Conservation (phyloP, 2,113 vertebrate species). For the Atrichornis clamosus region DNA sequence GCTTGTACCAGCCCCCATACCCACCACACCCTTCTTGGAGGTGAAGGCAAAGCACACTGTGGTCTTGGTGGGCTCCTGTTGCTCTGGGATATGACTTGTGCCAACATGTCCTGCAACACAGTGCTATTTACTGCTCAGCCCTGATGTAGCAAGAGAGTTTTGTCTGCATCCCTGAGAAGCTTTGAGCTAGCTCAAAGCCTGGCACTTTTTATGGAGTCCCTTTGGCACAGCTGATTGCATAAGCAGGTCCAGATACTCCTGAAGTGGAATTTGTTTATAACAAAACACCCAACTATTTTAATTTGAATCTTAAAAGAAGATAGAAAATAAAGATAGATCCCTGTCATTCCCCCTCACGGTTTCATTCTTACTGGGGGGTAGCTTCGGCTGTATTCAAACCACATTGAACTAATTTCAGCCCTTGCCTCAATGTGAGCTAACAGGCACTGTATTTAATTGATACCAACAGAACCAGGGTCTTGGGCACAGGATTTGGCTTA, state of each 20-base stretch:
- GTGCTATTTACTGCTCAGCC: not conserved
- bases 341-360: not conserved
- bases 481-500: not conserved
- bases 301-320: not conserved
- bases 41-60: not conserved
- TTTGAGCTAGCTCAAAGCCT: not conserved
- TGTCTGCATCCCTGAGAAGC: not conserved
- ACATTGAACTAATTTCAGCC: not conserved
- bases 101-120: not conserved
- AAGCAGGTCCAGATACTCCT: not conserved
- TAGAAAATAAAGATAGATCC: not conserved
- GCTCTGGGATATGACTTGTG: not conserved
- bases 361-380: not conserved
- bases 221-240: not conserved
- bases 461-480: not conserved
- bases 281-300: not conserved
- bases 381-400: not conserved
- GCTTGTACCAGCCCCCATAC: not conserved
- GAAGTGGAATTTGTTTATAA: not conserved
- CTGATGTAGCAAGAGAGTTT: slow-evolving; percentile 1
- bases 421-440: not conserved
- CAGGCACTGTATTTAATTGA: not conserved
- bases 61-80: not conserved
- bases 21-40: not conserved
- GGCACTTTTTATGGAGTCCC: not conserved